Conservation (phyloP, 2,888 invertebrate genomes). For the Caenorhabditis sp. region DNA sequence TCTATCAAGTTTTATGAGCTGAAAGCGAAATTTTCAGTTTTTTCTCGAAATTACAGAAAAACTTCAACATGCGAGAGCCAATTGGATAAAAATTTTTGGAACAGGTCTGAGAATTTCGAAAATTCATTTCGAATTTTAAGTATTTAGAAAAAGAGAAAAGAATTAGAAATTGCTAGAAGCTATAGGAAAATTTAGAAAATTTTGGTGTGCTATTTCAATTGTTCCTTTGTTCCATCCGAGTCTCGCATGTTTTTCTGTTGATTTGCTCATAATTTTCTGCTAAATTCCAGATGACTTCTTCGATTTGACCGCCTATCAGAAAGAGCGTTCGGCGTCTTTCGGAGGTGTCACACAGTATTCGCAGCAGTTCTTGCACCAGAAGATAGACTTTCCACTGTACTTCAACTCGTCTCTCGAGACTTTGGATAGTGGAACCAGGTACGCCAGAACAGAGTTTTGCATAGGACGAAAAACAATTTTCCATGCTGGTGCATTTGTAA, state of each 20-base stretch:
- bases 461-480: not conserved
- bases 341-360: conserved; percentile 55
- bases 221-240: not conserved
- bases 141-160: not conserved
- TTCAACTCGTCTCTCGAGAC: conserved; percentile 49
- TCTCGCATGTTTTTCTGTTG: too few species aligned
- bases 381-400: conserved; percentile 14
- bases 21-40: not conserved
- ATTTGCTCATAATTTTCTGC: not conserved
- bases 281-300: conserved; percentile 45
- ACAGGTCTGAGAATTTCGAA: not conserved
- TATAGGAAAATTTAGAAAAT: not conserved
- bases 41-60: not conserved
- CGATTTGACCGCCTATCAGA: conserved; percentile 29
- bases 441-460: not conserved
- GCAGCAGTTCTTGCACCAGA: conserved; percentile 31
- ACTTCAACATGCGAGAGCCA: not conserved
- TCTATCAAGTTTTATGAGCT: too few species aligned
- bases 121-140: not conserved
- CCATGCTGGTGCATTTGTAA: not conserved
- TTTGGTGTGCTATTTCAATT: not conserved
- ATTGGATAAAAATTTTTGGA: not conserved
- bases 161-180: not conserved
- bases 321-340: conserved; percentile 49
- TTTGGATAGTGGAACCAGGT: conserved; percentile 58